phyloP scores from a whole-genome alignment of 2,888 invertebrate species.

The Galerucella pusilla region DNA sequence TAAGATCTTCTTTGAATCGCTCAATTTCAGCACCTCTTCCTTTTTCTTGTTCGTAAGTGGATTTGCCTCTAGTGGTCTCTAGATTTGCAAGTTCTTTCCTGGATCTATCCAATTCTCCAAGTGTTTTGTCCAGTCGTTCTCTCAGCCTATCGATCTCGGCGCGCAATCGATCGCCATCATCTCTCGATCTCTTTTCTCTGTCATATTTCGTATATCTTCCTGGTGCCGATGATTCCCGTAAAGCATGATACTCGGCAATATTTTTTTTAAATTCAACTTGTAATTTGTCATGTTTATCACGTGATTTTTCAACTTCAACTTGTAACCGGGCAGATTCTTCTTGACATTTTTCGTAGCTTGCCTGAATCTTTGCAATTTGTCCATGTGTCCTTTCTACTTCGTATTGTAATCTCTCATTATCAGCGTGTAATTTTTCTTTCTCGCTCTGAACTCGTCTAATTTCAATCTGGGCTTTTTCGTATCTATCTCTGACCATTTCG shows the following conservation, averaged over 20 bases:
- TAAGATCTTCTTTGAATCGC: slow-evolving; percentile 78
- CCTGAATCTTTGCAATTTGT: slow-evolving; percentile 79
- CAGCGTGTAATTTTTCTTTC: slow-evolving; percentile 86
- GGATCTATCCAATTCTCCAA: slow-evolving; percentile 81
- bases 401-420: slow-evolving; percentile 85
- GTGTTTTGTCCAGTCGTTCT: slow-evolving; percentile 82
- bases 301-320: slow-evolving; percentile 89
- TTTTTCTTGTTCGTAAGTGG: slow-evolving; percentile 79
- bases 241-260: slow-evolving; percentile 81
- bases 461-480: slow-evolving; percentile 89
- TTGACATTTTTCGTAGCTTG: slow-evolving; percentile 87
- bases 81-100: slow-evolving; percentile 80
- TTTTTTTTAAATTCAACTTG: slow-evolving; percentile 85
- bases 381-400: slow-evolving; percentile 89
- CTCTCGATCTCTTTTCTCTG: slow-evolving; percentile 75
- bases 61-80: slow-evolving; percentile 83
- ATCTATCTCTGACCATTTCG: slow-evolving; percentile 88
- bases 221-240: slow-evolving; percentile 83
- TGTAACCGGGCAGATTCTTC: slow-evolving; percentile 90
- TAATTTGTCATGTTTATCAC: slow-evolving; percentile 89
- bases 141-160: slow-evolving; percentile 84
- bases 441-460: slow-evolving; percentile 83
- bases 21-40: slow-evolving; percentile 75
- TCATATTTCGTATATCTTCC: slow-evolving; percentile 79
- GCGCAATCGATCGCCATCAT: slow-evolving; percentile 82